phyloP scores from a whole-genome alignment of 2,797 vertebrate species.

The Hydrophis major region DNA sequence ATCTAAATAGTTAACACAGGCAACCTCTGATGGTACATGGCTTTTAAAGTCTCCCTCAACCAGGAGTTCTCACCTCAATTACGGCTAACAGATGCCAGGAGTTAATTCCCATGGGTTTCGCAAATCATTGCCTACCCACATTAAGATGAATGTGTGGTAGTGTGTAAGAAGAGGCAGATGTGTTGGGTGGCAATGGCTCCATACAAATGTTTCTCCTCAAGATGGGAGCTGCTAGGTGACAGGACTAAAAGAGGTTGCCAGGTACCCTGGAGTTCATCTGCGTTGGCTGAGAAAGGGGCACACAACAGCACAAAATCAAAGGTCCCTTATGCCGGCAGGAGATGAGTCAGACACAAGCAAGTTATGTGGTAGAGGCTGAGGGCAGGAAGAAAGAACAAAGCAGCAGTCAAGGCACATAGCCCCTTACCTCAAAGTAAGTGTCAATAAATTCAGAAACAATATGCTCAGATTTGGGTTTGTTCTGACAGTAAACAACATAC shows the following conservation, averaged over 20 bases:
- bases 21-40: background rate
- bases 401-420: background rate
- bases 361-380: background rate
- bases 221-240: background rate
- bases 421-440: conserved; percentile 74
- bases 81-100: background rate
- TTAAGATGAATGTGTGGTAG: background rate
- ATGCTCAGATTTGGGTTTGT: conserved; percentile 75
- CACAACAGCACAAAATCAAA: background rate
- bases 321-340: background rate
- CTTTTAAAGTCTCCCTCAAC: background rate
- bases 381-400: background rate
- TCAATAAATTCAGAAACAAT: conserved; percentile 74
- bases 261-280: background rate
- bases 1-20: background rate
- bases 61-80: background rate
- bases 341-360: background rate
- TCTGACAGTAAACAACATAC: conserved; percentile 78
- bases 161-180: background rate
- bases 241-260: background rate
- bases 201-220: background rate
- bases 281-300: background rate
- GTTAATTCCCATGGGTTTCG: background rate
- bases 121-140: background rate
- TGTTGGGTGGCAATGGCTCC: no score